phyloP scores from a whole-genome alignment of 1,140 invertebrate species.

The Zaprionus tsacasi region DNA sequence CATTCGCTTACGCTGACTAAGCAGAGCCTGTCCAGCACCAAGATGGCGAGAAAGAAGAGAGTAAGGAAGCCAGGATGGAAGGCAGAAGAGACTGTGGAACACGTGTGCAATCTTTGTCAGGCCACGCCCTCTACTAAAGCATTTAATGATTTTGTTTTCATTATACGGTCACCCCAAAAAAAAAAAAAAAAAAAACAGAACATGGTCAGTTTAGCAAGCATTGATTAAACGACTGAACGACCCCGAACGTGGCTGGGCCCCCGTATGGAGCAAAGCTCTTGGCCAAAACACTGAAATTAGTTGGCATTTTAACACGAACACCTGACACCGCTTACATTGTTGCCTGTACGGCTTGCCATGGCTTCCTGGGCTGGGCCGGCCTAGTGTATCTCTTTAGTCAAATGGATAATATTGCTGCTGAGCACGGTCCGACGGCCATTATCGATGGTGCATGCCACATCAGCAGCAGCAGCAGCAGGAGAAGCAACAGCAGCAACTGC shows the following conservation, averaged over 20 bases:
- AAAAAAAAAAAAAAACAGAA: neutral
- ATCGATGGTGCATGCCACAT: constrained; percentile 61
- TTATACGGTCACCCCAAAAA: constrained; percentile 58
- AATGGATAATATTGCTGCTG: constrained; percentile 70
- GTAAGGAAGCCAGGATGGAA: neutral
- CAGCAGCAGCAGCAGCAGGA: constrained; percentile 23
- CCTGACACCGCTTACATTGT: constrained; percentile 63
- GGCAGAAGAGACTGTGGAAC: neutral
- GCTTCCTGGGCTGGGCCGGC: constrained; percentile 37
- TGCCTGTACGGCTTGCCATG: constrained; percentile 15
- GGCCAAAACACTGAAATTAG: constrained; percentile 80
- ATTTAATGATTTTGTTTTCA: constrained; percentile 75
- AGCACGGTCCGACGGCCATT: constrained; percentile 33
- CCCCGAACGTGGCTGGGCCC: constrained; percentile 35
- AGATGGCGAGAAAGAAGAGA: neutral
- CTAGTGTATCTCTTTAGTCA: constrained; percentile 70
- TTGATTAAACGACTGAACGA: constrained; percentile 66
- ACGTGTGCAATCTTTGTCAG: constrained; percentile 60
- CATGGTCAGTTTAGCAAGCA: constrained; percentile 62
- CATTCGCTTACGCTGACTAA: constrained; percentile 75
- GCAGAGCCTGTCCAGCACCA: constrained; percentile 16
- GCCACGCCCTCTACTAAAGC: constrained; percentile 55
- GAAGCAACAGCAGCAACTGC: constrained; percentile 7
- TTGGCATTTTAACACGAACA: constrained; percentile 82
- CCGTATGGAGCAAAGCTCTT: constrained; percentile 40